Base-by-base conservation (phyloP, 2,888 invertebrate species). In the Boloria selene region DNA sequence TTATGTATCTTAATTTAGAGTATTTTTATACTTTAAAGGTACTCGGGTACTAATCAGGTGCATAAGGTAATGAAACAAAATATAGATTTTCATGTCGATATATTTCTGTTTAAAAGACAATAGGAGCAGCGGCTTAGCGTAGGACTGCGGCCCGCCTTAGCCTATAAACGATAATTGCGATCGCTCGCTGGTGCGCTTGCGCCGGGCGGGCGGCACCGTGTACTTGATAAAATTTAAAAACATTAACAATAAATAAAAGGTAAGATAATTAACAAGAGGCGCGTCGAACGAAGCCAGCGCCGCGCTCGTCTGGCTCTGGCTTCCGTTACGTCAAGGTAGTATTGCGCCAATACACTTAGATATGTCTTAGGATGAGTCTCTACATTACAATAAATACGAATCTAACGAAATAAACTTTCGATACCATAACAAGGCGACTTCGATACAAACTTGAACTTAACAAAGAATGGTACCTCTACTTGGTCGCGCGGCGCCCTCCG, bases 161-260 rank as follows among this genome's bases (percentile, higher is more conserved):
- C 31, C 31, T 38, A 38, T 38, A 38, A 38, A 38, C 31, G 31
- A 10, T 38, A 38, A 10, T 38, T 38, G 31, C 31, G 31, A 38
- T 38, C 31, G 31, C 31, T 56, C 64, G 65, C 44, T 63, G 66
- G 47, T 65, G 73, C 64, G 73, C 74, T 69, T 70, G 68, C 68
- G 31, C 10, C 31, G 31, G 31, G 69, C 62, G 65, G 70, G 70
- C 69, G 70, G 71, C 65, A 10, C 31, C 31, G 10, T 38, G 31
- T 38, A 38, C 31, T 38, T 38, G 31, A 38, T 87, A 86, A 83
- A 87, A 82, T 88, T 83, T 86, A 72, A 78, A 87, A 87, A 86
- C 84, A 71, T 85, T 78, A 87, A 87, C 87, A 84, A 83, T 78
- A 77, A 77, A 72, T 68, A 72, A 64, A 45, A 50, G 47, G 47